Conservation (phyloP, 2,888 invertebrate genomes). For the Pteria penguin region DNA sequence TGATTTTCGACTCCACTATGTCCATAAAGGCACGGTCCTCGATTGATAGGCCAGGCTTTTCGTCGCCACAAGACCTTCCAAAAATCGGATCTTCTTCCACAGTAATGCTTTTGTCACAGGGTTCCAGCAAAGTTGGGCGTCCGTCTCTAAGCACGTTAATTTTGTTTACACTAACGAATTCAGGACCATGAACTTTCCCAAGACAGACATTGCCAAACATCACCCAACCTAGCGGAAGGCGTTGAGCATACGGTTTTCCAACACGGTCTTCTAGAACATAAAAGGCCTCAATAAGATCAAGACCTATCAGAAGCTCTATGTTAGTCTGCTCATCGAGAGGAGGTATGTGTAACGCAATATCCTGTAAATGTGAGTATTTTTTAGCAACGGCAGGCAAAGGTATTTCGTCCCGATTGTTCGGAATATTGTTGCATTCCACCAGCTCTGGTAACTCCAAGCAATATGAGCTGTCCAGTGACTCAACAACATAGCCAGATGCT, state of each 20-base stretch:
- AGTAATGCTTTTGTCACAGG: slow-evolving; percentile 4
- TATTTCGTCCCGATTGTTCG: slow-evolving; percentile 7
- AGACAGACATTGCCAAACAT: slow-evolving; percentile 26
- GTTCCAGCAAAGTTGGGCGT: slow-evolving; percentile 7
- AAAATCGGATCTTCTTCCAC: background rate
- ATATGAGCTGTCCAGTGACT: slow-evolving; percentile 5
- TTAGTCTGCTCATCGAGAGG: background rate
- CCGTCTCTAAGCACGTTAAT: background rate
- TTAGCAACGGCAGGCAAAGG: slow-evolving; percentile 7
- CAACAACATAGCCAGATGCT: slow-evolving; percentile 17
- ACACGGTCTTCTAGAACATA: slow-evolving; percentile 19
- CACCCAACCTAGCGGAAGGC: slow-evolving; percentile 20
- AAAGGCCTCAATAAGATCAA: background rate
- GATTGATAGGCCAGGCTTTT: slow-evolving; percentile 11
- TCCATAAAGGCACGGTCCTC: slow-evolving; percentile 34
- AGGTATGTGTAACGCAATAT: slow-evolving; percentile 1
- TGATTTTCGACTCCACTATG: slow-evolving; percentile 35
- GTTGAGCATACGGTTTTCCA: slow-evolving; percentile 20
- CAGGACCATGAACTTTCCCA: slow-evolving; percentile 11
- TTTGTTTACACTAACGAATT: slow-evolving; percentile 26
- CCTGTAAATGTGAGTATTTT: slow-evolving; percentile 12
- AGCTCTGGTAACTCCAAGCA: background rate
- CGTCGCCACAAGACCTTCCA: slow-evolving; percentile 2
- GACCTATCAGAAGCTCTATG: slow-evolving; percentile 13
- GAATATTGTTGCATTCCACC: slow-evolving; percentile 22